A percentile compares a stretch with the other conserved stretches of the same genome.
These are phyloP conservation scores for Microplitis deprimator DNA, from an alignment of 2,888 invertebrate species.

Conservation along the genomic window DNA sequence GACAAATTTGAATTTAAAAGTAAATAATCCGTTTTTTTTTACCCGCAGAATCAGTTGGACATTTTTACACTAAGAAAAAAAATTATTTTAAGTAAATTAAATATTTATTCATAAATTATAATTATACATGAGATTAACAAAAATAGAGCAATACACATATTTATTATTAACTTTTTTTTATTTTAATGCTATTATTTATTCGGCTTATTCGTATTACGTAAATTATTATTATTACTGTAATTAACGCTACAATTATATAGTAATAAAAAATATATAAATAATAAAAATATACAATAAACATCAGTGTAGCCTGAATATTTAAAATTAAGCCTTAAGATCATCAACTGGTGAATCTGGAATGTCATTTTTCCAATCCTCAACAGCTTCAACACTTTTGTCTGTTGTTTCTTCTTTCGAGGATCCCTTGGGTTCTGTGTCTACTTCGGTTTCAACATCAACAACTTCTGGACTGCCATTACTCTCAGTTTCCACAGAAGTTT, in stretches of 20 bases:
- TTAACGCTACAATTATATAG: neutral
- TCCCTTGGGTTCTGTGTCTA: slow-evolving; percentile 30
- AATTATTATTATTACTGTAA: too few relatives aligned
- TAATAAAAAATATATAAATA: neutral
- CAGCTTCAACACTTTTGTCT: slow-evolving; percentile 62
- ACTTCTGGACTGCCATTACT: slow-evolving; percentile 38
- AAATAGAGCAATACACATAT: neutral
- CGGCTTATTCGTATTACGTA: too few relatives aligned
- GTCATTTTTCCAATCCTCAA: slow-evolving; percentile 67
- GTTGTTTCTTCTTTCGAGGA: slow-evolving; percentile 50
- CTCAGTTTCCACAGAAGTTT: slow-evolving; percentile 43
- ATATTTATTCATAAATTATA: neutral
- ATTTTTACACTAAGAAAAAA: too few relatives aligned
- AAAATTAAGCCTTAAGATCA: slow-evolving; percentile 58
- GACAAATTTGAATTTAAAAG: too few relatives aligned
- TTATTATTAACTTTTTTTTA: neutral
- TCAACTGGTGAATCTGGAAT: slow-evolving; percentile 64
- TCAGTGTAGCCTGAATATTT: neutral
- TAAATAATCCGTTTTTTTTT: too few relatives aligned
- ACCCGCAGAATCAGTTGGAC: too few relatives aligned
- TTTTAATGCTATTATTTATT: too few relatives aligned
- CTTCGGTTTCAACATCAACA: slow-evolving; percentile 47
- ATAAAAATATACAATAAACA: slow-evolving; percentile 18
- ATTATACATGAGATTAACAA: neutral
- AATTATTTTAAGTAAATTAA: neutral